Base-by-base conservation (phyloP, 2,113 vertebrate genomes). In the Nesogale talazaci region DNA sequence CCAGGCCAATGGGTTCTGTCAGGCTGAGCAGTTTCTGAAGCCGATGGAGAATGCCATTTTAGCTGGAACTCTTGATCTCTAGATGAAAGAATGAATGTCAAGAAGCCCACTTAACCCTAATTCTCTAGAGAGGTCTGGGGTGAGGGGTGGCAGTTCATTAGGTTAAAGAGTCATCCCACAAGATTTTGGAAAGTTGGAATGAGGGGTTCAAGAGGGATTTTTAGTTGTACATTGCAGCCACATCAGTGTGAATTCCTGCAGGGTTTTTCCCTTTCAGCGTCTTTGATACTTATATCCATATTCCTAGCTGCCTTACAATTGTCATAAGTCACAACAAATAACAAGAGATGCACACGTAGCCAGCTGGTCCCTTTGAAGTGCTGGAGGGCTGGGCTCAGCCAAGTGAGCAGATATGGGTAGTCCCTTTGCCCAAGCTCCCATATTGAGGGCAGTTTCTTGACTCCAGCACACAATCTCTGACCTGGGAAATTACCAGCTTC, bases 401-500 rank as follows among this genome's bases (percentile, higher is more conserved):
- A 57, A 61, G 63, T 6, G 12, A 2, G 2, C 75, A 52, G 9
- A 23, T 3, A 27, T 52, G 11, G 25, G 42, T 42, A 77, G 16
- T 1, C 6, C 40, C 59, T 38, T 23, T 25, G 19, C 3, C 22
- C 31, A 19, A 57, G 23, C 36, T 29, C 20, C 0, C 25, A 0
- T 4, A n/a, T 57, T 1, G 3, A 82, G 19, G 29, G 42, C 87
- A 57, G 36, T 34, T 77, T 89, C 69, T 65, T 29, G 29, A 72
- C 75, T 63, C 34, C 1, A 63, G 38, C 61, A 61, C 4, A 6
- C 19, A 89, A 16, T 31, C 14, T 3, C 34, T 0, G 20, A 52
- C 56, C 40, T 84, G 79, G 89, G 80, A 95, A 86, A 94, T 36
- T 40, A 20, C 34, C 90, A 81, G 1, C 23, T 42, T 82, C 38